These are phyloP conservation scores for Cephus pygmeus DNA, from an alignment of 2,888 invertebrate species.

Conservation along the genomic window DNA sequence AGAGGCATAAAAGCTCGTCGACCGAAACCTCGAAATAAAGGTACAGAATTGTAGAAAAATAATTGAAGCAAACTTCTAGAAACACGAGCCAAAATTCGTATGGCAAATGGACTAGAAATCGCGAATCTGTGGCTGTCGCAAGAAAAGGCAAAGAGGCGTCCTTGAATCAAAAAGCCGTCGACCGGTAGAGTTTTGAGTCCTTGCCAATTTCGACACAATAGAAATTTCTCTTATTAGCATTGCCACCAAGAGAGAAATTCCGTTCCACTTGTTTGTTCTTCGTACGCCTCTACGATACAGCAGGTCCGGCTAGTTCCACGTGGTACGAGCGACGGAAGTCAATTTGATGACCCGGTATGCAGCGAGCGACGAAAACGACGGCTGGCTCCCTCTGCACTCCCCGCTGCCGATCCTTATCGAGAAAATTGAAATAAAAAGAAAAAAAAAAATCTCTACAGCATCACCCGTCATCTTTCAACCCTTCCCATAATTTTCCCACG, in stretches of 20 bases:
- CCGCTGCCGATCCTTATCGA: background rate
- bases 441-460: background rate
- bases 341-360: background rate
- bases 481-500: background rate
- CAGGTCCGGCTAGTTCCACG: background rate
- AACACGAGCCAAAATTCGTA: background rate
- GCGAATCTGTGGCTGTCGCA: background rate
- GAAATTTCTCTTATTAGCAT: constrained; percentile 34
- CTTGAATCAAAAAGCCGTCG: constrained; percentile 2
- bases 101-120: background rate
- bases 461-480: background rate
- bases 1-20: background rate
- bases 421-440: background rate
- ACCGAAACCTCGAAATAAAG: background rate
- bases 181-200: constrained; percentile 19
- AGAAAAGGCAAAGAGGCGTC: constrained; percentile 14
- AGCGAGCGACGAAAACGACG: background rate
- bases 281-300: constrained; percentile 1
- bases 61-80: background rate
- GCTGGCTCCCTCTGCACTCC: background rate
- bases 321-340: background rate
- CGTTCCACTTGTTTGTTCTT: constrained; percentile 15
- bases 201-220: constrained; percentile 26
- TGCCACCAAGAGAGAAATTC: constrained; percentile 23
- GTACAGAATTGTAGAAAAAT: background rate